phyloP scores from a whole-genome alignment of 2,888 invertebrate genomes.

The Agonum fuliginosum region DNA sequence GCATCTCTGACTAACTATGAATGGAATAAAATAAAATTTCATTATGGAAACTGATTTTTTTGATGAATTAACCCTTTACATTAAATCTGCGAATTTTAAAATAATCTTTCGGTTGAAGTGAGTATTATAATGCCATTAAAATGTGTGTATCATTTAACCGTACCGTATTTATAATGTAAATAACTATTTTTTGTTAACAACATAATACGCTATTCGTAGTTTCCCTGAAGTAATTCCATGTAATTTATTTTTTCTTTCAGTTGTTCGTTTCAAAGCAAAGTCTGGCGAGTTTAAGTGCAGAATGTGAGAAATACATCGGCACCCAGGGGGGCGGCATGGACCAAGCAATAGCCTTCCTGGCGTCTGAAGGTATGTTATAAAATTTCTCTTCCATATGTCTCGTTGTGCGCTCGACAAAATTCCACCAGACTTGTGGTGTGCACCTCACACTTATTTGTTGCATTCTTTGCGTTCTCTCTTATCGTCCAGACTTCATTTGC shows the following conservation, averaged over 20 bases:
- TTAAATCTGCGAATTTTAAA: too few relatives aligned
- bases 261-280: slow-evolving; percentile 68
- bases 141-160: too few relatives aligned
- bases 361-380: slow-evolving; percentile 77
- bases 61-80: too few relatives aligned
- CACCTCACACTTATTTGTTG: background rate
- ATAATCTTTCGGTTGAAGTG: too few relatives aligned
- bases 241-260: slow-evolving; percentile 64
- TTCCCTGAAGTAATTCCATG: too few relatives aligned
- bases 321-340: slow-evolving; percentile 99
- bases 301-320: slow-evolving; percentile 94
- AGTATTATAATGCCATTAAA: too few relatives aligned
- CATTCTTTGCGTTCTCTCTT: background rate
- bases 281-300: slow-evolving; percentile 91
- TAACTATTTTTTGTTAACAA: too few relatives aligned
- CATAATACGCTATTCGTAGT: too few relatives aligned
- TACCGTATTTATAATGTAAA: too few relatives aligned
- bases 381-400: slow-evolving; percentile 25
- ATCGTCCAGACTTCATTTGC: background rate
- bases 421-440: background rate
- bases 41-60: too few relatives aligned
- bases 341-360: slow-evolving; percentile 97
- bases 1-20: too few relatives aligned
- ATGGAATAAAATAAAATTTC: too few relatives aligned
- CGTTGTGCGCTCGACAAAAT: background rate